Percentiles rank a stretch among this genome's conserved stretches.
Conservation (phyloP, 2,888 invertebrate genomes). For the Spodoptera picta region DNA sequence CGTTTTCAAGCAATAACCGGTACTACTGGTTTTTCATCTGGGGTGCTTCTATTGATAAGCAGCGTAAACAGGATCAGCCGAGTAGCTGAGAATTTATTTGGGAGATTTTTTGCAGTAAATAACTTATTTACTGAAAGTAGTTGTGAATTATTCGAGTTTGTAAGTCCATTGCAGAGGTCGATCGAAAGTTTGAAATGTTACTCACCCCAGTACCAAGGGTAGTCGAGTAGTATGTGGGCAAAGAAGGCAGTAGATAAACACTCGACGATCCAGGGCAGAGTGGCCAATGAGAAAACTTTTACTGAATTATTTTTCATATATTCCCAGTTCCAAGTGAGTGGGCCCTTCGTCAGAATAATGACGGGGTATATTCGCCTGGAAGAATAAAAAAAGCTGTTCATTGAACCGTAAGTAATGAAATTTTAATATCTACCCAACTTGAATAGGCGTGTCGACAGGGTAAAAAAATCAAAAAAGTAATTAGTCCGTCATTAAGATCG, state of each 20-base stretch:
- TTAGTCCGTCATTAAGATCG: no score
- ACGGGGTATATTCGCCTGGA: slow-evolving; percentile 85
- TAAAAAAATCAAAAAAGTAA: no score
- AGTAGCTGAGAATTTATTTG: slow-evolving; percentile 21
- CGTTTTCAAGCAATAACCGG: slow-evolving; percentile 47
- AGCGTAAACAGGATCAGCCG: slow-evolving; percentile 22
- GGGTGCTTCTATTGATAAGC: slow-evolving; percentile 33
- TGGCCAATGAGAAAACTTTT: slow-evolving; percentile 85
- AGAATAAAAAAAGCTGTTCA: slow-evolving; percentile 42
- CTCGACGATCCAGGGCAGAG: slow-evolving; percentile 83
- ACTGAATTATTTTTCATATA: slow-evolving; percentile 83
- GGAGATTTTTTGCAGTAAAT: slow-evolving; percentile 16
- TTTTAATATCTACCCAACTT: slow-evolving; percentile 1
- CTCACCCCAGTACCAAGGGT: slow-evolving; percentile 87
- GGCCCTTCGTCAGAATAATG: slow-evolving; percentile 84
- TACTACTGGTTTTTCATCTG: slow-evolving; percentile 36
- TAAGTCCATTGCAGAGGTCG: slow-evolving; percentile 25
- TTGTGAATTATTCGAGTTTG: slow-evolving; percentile 16
- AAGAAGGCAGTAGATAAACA: slow-evolving; percentile 82
- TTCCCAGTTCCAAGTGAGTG: slow-evolving; percentile 85
- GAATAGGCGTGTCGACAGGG: no score
- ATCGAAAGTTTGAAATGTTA: slow-evolving; percentile 47
- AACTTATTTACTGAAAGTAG: neutral
- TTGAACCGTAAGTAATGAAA: slow-evolving; percentile 1
- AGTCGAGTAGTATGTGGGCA: slow-evolving; percentile 79